Evolutionary conservation across 1,140 invertebrate species (phyloP).

Genomic region (Drosophila leontia): DNA sequence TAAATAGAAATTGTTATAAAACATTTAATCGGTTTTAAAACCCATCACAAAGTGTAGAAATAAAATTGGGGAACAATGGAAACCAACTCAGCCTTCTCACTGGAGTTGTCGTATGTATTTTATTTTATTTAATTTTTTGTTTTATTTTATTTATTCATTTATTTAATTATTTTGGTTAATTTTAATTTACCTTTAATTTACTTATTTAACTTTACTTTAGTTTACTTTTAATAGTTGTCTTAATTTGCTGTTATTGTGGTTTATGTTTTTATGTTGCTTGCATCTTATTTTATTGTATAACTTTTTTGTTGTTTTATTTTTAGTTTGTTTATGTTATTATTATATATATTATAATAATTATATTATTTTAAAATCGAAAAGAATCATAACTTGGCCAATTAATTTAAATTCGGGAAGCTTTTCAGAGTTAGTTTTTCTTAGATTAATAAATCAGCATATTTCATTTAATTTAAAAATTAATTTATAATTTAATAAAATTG

Average conservation of each 20-base stretch:
- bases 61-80: constrained; percentile 6
- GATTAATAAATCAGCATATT: too few species aligned
- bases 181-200: not conserved
- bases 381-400: too few species aligned
- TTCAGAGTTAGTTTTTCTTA: too few species aligned
- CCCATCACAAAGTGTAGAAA: not conserved
- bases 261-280: not conserved
- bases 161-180: not conserved
- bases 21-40: not conserved
- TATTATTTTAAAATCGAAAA: too few species aligned
- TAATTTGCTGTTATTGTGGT: not conserved
- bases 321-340: too few species aligned
- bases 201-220: not conserved
- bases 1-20: not conserved
- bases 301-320: not conserved
- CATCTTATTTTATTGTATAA: not conserved
- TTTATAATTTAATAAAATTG: too few species aligned
- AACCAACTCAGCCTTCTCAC: constrained; percentile 11
- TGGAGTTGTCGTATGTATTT: constrained; percentile 63
- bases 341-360: too few species aligned
- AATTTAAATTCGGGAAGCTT: too few species aligned
- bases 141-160: constrained; percentile 9
- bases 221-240: not conserved
- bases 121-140: constrained; percentile 40
- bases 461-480: too few species aligned